Percentiles rank a stretch among this genome's conserved stretches.
These are phyloP conservation scores for Meiosimyza decipiens DNA, from an alignment of 2,888 invertebrate genomes.

Conservation along the genomic window DNA sequence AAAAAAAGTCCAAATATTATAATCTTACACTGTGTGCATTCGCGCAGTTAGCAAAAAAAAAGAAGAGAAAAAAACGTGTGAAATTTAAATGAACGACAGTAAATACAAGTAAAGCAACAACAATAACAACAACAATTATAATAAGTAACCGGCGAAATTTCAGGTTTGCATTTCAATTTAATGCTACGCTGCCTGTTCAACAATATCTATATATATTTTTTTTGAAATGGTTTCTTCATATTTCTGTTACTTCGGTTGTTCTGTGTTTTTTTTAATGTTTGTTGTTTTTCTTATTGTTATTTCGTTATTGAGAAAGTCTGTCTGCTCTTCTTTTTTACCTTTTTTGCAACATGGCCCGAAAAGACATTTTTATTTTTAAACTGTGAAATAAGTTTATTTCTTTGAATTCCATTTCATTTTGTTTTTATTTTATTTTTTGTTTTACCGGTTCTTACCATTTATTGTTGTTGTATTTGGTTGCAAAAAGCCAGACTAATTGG, in stretches of 20 bases:
- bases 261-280: neutral
- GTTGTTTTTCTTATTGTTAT: neutral
- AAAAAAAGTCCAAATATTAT: too few relatives aligned
- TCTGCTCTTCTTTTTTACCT: neutral
- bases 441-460: neutral
- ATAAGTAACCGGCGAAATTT: neutral
- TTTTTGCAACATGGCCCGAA: conserved; percentile 5
- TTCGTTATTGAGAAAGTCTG: neutral
- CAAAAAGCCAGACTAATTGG: conserved; percentile 27
- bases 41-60: too few relatives aligned
- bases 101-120: neutral
- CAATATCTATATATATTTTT: too few relatives aligned
- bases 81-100: neutral
- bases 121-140: neutral
- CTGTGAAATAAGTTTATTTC: neutral
- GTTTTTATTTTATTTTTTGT: neutral
- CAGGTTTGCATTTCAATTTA: conserved; percentile 24
- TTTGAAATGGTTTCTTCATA: too few relatives aligned
- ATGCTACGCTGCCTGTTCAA: neutral
- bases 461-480: too few relatives aligned
- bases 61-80: neutral
- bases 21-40: too few relatives aligned
- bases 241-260: too few relatives aligned
- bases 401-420: neutral
- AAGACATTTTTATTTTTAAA: conserved; percentile 3